Conservation (phyloP, 2,797 vertebrate species). For the Anolis apletophallus region DNA sequence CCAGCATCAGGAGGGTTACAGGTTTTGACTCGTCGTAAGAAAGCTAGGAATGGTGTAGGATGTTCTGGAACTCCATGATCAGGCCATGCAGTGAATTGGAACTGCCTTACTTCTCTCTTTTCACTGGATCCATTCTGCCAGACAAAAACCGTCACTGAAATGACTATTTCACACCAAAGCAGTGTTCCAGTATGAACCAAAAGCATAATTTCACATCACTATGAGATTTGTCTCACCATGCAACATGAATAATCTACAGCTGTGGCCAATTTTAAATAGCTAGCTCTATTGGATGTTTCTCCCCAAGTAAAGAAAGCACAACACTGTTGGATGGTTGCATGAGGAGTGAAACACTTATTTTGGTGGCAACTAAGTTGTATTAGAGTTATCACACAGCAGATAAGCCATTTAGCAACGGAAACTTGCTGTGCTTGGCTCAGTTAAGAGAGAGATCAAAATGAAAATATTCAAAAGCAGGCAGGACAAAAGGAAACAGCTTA, state of each 20-base stretch:
- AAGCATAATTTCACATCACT: background rate
- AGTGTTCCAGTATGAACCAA: background rate
- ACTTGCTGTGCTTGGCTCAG: background rate
- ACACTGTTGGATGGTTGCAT: background rate
- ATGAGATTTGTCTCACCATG: background rate
- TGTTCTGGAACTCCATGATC: slow-evolving; percentile 98
- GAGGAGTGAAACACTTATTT: background rate
- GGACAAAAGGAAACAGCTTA: background rate
- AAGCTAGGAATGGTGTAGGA: slow-evolving; percentile 96
- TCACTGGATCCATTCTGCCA: slow-evolving; percentile 95
- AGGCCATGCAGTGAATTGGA: slow-evolving; percentile 99
- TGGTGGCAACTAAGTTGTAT: background rate
- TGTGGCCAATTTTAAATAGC: background rate
- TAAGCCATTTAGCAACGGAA: background rate
- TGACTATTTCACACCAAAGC: background rate
- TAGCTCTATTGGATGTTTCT: background rate
- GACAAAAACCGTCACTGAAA: slow-evolving; percentile 54
- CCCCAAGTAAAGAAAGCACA: background rate
- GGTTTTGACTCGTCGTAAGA: slow-evolving; percentile 94
- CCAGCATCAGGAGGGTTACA: slow-evolving; percentile 98
- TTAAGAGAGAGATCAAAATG: background rate
- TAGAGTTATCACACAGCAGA: background rate
- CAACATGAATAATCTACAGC: background rate
- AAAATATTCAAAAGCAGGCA: background rate
- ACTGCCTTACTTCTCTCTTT: slow-evolving; percentile 97